Conservation (phyloP, 2,113 vertebrate species). For the Dicaeum eximium region DNA sequence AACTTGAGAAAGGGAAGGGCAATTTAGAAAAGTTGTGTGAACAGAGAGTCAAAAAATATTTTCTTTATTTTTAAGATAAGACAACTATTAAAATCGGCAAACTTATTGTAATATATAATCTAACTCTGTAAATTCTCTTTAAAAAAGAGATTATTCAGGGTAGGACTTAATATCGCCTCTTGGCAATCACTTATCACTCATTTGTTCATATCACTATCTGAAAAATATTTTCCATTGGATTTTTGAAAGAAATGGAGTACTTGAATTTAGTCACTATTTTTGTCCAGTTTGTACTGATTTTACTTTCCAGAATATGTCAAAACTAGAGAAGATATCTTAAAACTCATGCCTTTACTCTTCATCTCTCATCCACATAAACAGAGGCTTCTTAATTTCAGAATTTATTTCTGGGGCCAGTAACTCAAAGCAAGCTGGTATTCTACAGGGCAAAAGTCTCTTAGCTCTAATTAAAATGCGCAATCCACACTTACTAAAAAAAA, state of each 20-base stretch:
- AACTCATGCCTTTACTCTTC: background rate
- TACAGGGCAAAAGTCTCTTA: background rate
- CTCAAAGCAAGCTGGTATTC: background rate
- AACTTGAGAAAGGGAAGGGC: background rate
- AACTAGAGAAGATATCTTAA: background rate
- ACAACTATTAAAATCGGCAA: background rate
- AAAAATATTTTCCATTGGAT: background rate
- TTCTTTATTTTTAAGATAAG: background rate
- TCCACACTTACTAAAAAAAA: background rate
- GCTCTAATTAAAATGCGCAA: background rate
- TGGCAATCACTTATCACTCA: background rate
- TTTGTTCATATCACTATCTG: background rate
- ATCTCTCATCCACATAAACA: background rate
- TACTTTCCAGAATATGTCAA: background rate
- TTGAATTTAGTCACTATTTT: background rate
- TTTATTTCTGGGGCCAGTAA: background rate
- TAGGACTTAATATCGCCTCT: background rate
- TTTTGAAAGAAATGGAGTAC: background rate
- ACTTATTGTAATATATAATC: background rate
- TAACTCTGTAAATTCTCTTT: background rate
- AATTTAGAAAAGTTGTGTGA: background rate
- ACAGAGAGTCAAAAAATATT: background rate
- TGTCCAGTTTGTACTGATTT: background rate
- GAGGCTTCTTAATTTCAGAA: background rate
- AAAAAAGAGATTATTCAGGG: background rate